Evolutionary conservation across 2,797 vertebrate genomes (phyloP).

Genomic region (Rhabdomys pumilio): DNA sequence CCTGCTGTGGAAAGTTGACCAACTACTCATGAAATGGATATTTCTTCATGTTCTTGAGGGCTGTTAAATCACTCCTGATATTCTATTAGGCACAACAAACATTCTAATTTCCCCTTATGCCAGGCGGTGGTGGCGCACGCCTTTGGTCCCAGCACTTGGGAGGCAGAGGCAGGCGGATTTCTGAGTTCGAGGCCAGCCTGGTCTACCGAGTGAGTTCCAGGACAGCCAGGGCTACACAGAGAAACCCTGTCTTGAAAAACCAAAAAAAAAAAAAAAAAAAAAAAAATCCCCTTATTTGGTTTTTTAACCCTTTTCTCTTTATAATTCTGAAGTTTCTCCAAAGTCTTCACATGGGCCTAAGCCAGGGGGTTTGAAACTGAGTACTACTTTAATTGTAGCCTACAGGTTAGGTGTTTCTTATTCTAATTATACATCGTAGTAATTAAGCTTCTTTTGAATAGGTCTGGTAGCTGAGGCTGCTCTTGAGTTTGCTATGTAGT

Average conservation of each 20-base stretch:
- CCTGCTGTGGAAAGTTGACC: constrained; percentile 60
- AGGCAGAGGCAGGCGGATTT: no score
- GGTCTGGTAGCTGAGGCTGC: neutral
- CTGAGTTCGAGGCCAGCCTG: no score
- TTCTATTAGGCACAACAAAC: constrained; percentile 67
- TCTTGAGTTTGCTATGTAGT: neutral
- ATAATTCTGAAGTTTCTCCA: constrained; percentile 71
- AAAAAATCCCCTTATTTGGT: no score
- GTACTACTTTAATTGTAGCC: constrained; percentile 60
- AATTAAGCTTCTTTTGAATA: constrained; percentile 38
- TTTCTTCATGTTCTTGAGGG: constrained; percentile 67
- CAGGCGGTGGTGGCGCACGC: no score
- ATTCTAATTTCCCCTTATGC: constrained; percentile 67
- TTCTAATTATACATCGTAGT: neutral
- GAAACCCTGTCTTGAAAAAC: no score
- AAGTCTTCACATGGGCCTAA: constrained; percentile 38
- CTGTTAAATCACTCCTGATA: constrained; percentile 52
- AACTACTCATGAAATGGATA: constrained; percentile 60
- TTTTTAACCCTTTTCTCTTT: constrained; percentile 68
- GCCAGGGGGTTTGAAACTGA: constrained; percentile 63
- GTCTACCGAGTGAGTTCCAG: no score
- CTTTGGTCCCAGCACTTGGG: no score
- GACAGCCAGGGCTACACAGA: no score
- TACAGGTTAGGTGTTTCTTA: constrained; percentile 57
- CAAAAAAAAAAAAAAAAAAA: no score